Evolutionary conservation across 2,888 invertebrate species (phyloP).

Genomic region (Dryocosmus kuriphilus): DNA sequence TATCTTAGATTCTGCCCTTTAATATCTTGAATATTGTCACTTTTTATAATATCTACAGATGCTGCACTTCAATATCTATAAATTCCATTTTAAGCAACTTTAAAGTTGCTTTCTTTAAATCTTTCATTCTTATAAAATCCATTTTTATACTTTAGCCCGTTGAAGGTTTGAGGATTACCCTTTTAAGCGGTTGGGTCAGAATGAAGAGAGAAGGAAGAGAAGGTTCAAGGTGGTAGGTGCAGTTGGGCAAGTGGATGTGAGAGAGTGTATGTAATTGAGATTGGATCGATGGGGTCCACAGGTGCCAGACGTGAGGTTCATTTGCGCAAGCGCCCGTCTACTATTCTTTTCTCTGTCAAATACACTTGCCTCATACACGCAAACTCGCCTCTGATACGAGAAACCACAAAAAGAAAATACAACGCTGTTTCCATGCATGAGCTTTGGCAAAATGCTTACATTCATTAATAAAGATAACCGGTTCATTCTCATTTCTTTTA

Average conservation of each 20-base stretch:
- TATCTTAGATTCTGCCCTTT: too few species aligned
- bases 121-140: background rate
- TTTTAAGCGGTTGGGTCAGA: background rate
- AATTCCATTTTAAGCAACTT: too few species aligned
- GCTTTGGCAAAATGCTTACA: background rate
- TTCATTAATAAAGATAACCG: background rate
- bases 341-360: slow-evolving; percentile 53
- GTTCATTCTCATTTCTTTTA: slow-evolving; percentile 2
- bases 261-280: slow-evolving; percentile 52
- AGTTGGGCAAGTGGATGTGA: slow-evolving; percentile 55
- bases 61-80: too few species aligned
- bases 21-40: too few species aligned
- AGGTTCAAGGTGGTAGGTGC: slow-evolving; percentile 43
- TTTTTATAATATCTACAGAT: too few species aligned
- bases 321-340: slow-evolving; percentile 73
- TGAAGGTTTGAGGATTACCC: background rate
- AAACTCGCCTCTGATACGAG: slow-evolving; percentile 22
- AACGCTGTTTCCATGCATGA: background rate
- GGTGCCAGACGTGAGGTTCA: slow-evolving; percentile 70
- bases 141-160: background rate
- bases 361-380: slow-evolving; percentile 29
- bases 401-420: slow-evolving; percentile 10
- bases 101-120: too few species aligned
- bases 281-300: slow-evolving; percentile 77
- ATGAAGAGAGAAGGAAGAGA: slow-evolving; percentile 34